A percentile compares a stretch with the other conserved stretches of the same genome.
phyloP scores from a whole-genome alignment of 2,113 vertebrate species.

The Toxostoma redivivum region DNA sequence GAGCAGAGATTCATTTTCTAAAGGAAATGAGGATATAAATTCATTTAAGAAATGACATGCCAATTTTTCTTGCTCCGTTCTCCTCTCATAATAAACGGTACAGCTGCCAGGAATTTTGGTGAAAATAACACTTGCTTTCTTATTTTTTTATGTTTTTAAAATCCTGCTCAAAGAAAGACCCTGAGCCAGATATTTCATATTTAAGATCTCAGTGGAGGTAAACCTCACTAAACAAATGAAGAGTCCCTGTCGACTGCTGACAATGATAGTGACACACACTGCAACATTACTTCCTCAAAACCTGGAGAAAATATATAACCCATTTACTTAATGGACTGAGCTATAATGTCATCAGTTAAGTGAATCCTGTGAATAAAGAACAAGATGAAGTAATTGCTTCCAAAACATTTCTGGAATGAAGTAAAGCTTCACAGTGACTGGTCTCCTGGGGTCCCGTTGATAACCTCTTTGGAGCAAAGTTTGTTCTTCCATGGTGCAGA shows the following conservation, averaged over 20 bases:
- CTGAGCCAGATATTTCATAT: not conserved
- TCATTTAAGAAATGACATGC: slow-evolving; percentile 64
- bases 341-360: slow-evolving; percentile 62
- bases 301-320: slow-evolving; percentile 56
- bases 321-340: slow-evolving; percentile 66
- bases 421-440: slow-evolving; percentile 31
- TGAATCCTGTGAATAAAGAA: slow-evolving; percentile 50
- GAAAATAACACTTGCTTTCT: slow-evolving; percentile 53
- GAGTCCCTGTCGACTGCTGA: not conserved
- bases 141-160: not conserved
- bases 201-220: not conserved
- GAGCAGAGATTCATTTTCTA: slow-evolving; percentile 57
- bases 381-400: slow-evolving; percentile 65
- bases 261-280: not conserved
- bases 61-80: slow-evolving; percentile 62
- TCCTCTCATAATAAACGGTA: slow-evolving; percentile 52
- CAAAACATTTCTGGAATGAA: slow-evolving; percentile 66
- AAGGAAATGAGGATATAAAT: slow-evolving; percentile 68
- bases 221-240: slow-evolving; percentile 5
- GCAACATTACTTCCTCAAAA: slow-evolving; percentile 41
- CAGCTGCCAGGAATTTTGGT: slow-evolving; percentile 62
- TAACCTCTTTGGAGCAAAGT: slow-evolving; percentile 31
- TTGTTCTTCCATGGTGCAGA: not conserved
- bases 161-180: slow-evolving; percentile 15
- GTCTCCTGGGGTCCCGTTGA: slow-evolving; percentile 25